Evolutionary conservation across 2,113 vertebrate species (phyloP).

Genomic region (Lamprotornis superbus): DNA sequence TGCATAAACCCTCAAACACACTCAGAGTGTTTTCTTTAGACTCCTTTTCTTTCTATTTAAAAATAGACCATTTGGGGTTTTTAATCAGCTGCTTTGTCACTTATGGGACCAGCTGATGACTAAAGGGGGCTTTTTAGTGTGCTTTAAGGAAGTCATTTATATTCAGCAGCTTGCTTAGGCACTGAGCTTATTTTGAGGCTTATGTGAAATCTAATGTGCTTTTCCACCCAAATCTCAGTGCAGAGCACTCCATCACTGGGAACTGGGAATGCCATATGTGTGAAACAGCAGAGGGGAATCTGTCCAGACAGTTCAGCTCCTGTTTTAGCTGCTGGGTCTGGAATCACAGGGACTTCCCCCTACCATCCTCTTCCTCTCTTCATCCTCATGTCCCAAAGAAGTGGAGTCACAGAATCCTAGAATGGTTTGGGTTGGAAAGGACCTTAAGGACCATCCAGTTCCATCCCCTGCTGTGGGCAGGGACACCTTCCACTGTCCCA

Average conservation of each 20-base stretch:
- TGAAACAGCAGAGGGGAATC: not conserved
- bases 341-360: not conserved
- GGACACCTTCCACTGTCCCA: not conserved
- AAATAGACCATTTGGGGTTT: constrained; percentile 26
- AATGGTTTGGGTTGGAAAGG: not conserved
- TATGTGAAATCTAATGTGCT: not conserved
- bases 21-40: constrained; percentile 10
- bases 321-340: not conserved
- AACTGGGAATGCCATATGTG: not conserved
- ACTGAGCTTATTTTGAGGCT: not conserved
- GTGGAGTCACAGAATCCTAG: not conserved
- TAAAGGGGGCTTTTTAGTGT: constrained; percentile 3
- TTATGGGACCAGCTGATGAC: constrained; percentile 18
- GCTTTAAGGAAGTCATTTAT: constrained; percentile 33
- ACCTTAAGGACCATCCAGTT: not conserved
- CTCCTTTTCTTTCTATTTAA: constrained; percentile 1
- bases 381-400: not conserved
- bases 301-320: not conserved
- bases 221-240: not conserved
- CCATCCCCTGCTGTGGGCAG: not conserved
- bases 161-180: constrained; percentile 29
- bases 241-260: not conserved
- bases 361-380: not conserved
- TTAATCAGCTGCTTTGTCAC: constrained; percentile 47
- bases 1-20: constrained; percentile 13